phyloP scores from a whole-genome alignment of 2,797 vertebrate genomes.

The Poecilia velifera region DNA sequence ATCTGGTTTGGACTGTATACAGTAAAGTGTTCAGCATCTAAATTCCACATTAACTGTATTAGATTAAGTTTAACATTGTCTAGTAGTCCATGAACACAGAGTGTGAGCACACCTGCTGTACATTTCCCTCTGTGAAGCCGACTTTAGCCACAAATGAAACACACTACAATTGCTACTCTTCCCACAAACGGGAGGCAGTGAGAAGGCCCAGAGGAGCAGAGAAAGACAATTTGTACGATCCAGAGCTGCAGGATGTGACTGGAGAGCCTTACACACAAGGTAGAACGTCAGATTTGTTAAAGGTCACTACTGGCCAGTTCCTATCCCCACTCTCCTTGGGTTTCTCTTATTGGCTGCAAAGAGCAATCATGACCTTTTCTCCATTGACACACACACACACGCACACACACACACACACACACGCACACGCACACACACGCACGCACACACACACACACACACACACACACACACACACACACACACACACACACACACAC shows the following conservation, averaged over 20 bases:
- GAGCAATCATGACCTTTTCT: constrained; percentile 80
- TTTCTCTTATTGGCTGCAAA: constrained; percentile 72
- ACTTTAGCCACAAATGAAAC: not conserved
- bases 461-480: not conserved
- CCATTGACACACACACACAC: constrained; percentile 16
- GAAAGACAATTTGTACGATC: constrained; percentile 9
- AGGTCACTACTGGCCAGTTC: constrained; percentile 70
- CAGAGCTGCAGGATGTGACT: constrained; percentile 38
- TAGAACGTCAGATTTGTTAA: constrained; percentile 67
- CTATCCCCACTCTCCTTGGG: constrained; percentile 49
- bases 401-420: not conserved
- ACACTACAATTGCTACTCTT: not conserved
- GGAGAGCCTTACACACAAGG: constrained; percentile 40
- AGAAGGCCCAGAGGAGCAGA: not conserved
- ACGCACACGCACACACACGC: not conserved
- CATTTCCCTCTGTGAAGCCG: not conserved
- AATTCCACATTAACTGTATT: not conserved
- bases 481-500: not conserved
- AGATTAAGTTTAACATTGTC: not conserved
- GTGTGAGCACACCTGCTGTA: not conserved
- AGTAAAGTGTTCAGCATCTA: not conserved
- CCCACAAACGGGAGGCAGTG: not conserved
- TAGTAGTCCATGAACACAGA: not conserved
- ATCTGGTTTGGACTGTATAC: not conserved
- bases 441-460: not conserved